Evolutionary conservation across 1,140 invertebrate genomes (phyloP).

Genomic region (Polyergus mexicanus): DNA sequence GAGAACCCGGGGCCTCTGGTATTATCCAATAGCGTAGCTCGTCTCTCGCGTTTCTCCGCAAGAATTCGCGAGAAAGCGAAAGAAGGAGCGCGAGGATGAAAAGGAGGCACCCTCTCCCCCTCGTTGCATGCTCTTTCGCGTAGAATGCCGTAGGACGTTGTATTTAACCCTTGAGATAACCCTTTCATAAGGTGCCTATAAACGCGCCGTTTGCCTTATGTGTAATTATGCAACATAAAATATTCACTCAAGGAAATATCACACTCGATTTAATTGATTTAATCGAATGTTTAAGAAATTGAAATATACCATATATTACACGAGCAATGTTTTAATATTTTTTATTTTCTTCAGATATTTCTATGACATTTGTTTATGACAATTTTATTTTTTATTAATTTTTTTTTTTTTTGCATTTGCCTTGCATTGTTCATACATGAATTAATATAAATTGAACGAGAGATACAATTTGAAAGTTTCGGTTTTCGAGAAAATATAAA

Average conservation of each 20-base stretch:
- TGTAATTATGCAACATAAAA: slow-evolving; percentile 28
- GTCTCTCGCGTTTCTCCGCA: slow-evolving; percentile 68
- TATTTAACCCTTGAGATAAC: slow-evolving; percentile 47
- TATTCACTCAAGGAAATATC: not conserved
- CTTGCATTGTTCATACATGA: not conserved
- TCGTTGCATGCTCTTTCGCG: slow-evolving; percentile 42
- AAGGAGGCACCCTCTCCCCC: slow-evolving; percentile 21
- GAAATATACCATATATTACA: not conserved
- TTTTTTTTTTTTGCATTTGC: too few species aligned
- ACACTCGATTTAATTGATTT: not conserved
- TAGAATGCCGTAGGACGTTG: slow-evolving; percentile 15
- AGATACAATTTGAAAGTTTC: not conserved
- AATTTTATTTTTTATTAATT: not conserved
- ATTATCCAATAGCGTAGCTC: slow-evolving; percentile 76
- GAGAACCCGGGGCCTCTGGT: slow-evolving; percentile 70
- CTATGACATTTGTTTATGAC: not conserved
- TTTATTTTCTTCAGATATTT: not conserved
- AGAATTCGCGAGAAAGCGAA: slow-evolving; percentile 70
- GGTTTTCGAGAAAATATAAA: not conserved
- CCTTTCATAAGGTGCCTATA: slow-evolving; percentile 16
- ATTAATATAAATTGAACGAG: not conserved
- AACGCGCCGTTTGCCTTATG: slow-evolving; percentile 5
- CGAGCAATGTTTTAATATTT: not conserved
- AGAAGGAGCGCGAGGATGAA: slow-evolving; percentile 57
- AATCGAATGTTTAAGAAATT: not conserved